phyloP scores from a whole-genome alignment of 2,888 invertebrate species.

The Leptopilina myrica region DNA sequence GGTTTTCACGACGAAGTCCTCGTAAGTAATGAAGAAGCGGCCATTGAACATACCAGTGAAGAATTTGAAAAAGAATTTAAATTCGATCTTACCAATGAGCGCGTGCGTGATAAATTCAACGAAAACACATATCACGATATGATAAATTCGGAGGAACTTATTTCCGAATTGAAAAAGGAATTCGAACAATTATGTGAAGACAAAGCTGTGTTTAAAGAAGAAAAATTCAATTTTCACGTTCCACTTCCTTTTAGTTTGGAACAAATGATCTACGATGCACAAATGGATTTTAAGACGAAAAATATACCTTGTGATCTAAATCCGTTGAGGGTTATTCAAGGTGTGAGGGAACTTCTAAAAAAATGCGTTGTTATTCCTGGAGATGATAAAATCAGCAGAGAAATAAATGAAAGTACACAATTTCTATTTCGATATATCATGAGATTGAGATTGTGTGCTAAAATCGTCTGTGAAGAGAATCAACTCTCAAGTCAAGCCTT shows the following conservation, averaged over 20 bases:
- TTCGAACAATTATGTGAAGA: conserved; percentile 96
- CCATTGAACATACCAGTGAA: conserved; percentile 91
- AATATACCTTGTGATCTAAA: conserved; percentile 95
- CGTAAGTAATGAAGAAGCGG: conserved; percentile 91
- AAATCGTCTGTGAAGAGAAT: conserved; percentile 93
- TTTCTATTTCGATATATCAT: conserved; percentile 96
- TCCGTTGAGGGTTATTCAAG: conserved; percentile 94
- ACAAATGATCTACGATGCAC: conserved; percentile 99
- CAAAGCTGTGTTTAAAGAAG: conserved; percentile 86
- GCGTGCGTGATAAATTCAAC: conserved; percentile 91
- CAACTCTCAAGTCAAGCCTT: conserved; percentile 97
- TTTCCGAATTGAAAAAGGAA: conserved; percentile 94
- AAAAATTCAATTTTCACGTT: conserved; percentile 83
- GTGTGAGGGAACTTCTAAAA: conserved; percentile 91
- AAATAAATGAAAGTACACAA: conserved; percentile 99
- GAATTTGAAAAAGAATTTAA: conserved; percentile 97
- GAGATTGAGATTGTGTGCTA: conserved; percentile 95
- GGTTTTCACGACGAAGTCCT: conserved; percentile 98
- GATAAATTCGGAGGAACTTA: conserved; percentile 93
- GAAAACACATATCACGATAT: conserved; percentile 97
- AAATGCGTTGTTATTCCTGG: conserved; percentile 96
- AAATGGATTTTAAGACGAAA: conserved; percentile 99
- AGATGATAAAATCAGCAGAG: conserved; percentile 94
- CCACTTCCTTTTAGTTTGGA: conserved; percentile 98
- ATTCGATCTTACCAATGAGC: conserved; percentile 97